These are phyloP conservation scores for Medauroidea extradentata DNA, from an alignment of 1,140 invertebrate species.

Conservation along the genomic window DNA sequence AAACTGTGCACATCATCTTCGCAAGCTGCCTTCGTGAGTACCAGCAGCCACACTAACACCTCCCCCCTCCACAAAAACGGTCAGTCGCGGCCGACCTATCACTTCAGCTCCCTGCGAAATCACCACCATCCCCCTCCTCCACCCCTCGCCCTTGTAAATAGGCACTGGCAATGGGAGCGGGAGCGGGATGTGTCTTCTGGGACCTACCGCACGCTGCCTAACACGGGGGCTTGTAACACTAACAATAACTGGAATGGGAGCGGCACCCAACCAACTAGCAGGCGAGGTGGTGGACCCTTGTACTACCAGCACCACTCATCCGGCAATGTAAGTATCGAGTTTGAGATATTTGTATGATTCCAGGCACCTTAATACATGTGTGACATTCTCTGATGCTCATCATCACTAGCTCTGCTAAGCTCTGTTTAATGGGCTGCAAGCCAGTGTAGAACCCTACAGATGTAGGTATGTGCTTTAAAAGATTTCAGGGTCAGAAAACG, in stretches of 20 bases:
- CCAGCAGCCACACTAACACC: background rate
- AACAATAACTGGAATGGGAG: constrained; percentile 13
- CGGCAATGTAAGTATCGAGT: constrained; percentile 14
- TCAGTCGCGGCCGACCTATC: constrained; percentile 5
- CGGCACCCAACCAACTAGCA: too few species aligned
- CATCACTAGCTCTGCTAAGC: too few species aligned
- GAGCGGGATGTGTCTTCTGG: constrained; percentile 1
- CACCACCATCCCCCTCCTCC: background rate
- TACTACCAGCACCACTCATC: constrained; percentile 5
- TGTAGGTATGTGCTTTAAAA: too few species aligned
- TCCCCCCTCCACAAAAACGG: background rate
- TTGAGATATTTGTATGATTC: constrained; percentile 8
- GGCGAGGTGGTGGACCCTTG: constrained; percentile 8
- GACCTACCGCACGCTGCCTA: constrained; percentile 11
- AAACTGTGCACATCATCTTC: constrained; percentile 9
- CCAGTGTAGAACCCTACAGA: too few species aligned
- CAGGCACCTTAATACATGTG: background rate
- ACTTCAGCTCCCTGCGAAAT: constrained; percentile 6
- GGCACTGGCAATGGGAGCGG: constrained; percentile 1
- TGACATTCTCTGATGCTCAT: too few species aligned
- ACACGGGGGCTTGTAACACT: constrained; percentile 7
- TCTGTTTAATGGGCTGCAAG: too few species aligned
- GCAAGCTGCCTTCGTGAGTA: constrained; percentile 11
- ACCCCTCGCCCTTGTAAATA: background rate
- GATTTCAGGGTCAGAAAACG: too few species aligned